These are phyloP conservation scores for Urocolius indicus DNA, from an alignment of 2,113 vertebrate genomes.

Conservation along the genomic window DNA sequence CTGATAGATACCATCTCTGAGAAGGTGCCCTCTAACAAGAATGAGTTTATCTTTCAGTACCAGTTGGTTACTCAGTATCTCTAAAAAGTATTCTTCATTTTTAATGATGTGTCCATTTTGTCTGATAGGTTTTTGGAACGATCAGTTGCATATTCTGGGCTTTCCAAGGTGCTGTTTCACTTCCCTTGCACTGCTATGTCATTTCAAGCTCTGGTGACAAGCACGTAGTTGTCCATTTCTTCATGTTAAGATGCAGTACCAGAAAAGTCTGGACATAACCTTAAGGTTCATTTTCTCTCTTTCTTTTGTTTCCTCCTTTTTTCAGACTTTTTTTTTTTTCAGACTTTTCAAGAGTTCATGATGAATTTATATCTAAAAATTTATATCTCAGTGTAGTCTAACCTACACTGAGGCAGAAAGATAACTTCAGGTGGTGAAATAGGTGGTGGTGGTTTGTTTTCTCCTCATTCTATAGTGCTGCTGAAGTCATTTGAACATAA, in stretches of 20 bases:
- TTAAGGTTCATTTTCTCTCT: conserved; percentile 32
- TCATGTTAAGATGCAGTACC: conserved; percentile 5
- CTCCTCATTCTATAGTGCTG: neutral
- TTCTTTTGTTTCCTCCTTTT: neutral
- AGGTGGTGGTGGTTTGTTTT: neutral
- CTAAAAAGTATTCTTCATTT: neutral
- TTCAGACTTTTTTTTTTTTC: neutral
- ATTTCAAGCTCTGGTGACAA: neutral
- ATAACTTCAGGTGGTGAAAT: neutral
- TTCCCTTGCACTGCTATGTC: neutral
- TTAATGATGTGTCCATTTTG: neutral
- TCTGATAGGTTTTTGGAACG: neutral
- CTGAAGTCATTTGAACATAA: neutral
- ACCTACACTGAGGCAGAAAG: neutral
- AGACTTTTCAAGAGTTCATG: neutral
- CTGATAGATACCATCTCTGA: neutral
- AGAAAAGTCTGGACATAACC: neutral
- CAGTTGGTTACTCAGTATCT: neutral
- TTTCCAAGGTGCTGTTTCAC: conserved; percentile 1
- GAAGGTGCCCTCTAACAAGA: neutral
- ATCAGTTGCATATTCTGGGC: conserved; percentile 10
- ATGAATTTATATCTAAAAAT: neutral
- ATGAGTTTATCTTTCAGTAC: neutral
- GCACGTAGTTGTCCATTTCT: neutral
- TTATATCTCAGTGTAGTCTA: too few relatives aligned